A percentile compares a stretch with the other conserved stretches of the same genome.
Conservation (phyloP, 2,113 vertebrate genomes). For the Dendropsophus ebraccatus region DNA sequence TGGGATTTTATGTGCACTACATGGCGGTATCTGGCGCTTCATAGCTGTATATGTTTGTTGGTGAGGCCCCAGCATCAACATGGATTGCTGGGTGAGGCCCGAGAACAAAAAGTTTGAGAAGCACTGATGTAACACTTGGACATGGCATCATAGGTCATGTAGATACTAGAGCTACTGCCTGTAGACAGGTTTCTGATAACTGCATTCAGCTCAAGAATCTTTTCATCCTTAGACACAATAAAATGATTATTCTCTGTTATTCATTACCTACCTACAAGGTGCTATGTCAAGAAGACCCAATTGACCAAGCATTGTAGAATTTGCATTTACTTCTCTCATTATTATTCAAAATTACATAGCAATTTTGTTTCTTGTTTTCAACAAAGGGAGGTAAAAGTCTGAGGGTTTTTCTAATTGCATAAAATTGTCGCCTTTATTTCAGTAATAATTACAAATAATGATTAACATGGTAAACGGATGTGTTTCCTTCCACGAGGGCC, state of each 20-base stretch:
- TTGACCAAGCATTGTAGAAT: constrained; percentile 28
- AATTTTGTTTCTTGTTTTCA: not conserved
- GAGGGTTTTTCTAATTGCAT: not conserved
- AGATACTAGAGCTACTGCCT: too few relatives aligned
- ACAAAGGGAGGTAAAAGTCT: not conserved
- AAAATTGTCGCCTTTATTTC: not conserved
- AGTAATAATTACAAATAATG: not conserved
- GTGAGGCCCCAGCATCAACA: too few relatives aligned
- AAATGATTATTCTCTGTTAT: constrained; percentile 8
- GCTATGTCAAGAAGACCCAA: constrained; percentile 4
- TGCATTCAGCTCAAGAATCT: not conserved
- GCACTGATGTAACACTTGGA: too few relatives aligned
- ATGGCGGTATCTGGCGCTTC: too few relatives aligned
- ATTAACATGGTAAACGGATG: not conserved
- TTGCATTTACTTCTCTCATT: not conserved
- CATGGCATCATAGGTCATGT: too few relatives aligned
- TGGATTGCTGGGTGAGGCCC: too few relatives aligned
- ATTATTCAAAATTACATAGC: constrained; percentile 20
- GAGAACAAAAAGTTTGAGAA: too few relatives aligned
- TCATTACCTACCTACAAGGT: constrained; percentile 34
- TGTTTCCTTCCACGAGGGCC: not conserved
- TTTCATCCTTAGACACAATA: constrained; percentile 6
- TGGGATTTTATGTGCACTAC: too few relatives aligned
- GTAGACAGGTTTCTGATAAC: constrained; percentile 4
- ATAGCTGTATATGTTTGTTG: too few relatives aligned